Base-by-base conservation (phyloP, 2,113 vertebrate genomes). In the Delphinapterus leucas region DNA sequence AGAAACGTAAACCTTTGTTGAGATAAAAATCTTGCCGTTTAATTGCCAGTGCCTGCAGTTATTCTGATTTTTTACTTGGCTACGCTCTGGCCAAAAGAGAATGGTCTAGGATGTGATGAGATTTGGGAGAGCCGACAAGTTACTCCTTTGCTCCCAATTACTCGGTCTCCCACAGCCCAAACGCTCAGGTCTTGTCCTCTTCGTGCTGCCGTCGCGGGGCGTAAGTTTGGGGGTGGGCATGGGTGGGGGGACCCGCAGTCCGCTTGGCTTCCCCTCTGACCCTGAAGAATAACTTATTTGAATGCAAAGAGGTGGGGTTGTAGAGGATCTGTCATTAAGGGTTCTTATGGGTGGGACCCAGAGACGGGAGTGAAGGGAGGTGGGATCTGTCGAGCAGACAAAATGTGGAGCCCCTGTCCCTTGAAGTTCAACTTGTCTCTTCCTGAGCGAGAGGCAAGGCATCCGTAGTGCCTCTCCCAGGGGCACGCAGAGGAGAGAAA, bases 271-370 rank as follows among this genome's bases (percentile, higher is more conserved):
- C n/a, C 58, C 11, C 18, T 70, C 61, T 61, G 91, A 31, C 61
- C 49, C 26, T 20, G 82, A 76, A 82, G 81, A 92, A 15, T 10
- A 70, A 36, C 53, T 41, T 89, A 31, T 87, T 63, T 82, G 77
- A 93, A 41, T 9, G 86, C 53, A 14, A 63, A 88, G 88, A 93
- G 96, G 81, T 90, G 96, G 85, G 44, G 67, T 36, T 58, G 20
- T 20, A 28, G 79, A 47, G 47, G 38, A 49, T 55, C 70, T 86
- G 89, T 58, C 94, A 65, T 81, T 23, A 47, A 86, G 93, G 61
- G 63, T 84, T 84, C 58, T 68, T 41, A 89, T 76, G 97, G 98
- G 97, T 90, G 98, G 98, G 87, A 90, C 97, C 58, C 79, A 20
- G 95, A 60, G 81, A 71, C 25, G 21, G 8, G 70, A 70, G 82